These are phyloP conservation scores for Sitodiplosis mosellana DNA, from an alignment of 1,140 invertebrate genomes.

Conservation along the genomic window DNA sequence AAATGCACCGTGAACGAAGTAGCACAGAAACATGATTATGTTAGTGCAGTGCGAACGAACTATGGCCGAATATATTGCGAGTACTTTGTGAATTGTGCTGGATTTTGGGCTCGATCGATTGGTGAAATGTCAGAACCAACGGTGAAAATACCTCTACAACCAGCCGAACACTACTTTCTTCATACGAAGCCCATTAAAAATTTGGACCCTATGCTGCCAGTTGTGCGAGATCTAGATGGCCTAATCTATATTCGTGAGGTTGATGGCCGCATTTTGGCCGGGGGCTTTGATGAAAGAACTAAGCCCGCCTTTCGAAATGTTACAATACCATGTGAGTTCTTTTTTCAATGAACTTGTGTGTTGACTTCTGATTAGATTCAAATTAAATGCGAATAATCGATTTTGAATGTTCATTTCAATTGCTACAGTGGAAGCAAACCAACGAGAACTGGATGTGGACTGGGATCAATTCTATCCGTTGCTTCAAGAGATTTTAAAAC, in stretches of 20 bases:
- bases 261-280: slow-evolving; percentile 57
- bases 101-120: slow-evolving; percentile 35
- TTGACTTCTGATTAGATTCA: slow-evolving; percentile 3
- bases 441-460: slow-evolving; percentile 53
- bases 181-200: slow-evolving; percentile 61
- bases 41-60: slow-evolving; percentile 56
- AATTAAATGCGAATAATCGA: not conserved
- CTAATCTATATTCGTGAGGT: slow-evolving; percentile 71
- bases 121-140: slow-evolving; percentile 63
- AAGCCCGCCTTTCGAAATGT: slow-evolving; percentile 82
- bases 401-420: slow-evolving; percentile 6
- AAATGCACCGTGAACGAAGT: slow-evolving; percentile 57
- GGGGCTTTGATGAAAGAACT: slow-evolving; percentile 70
- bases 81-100: slow-evolving; percentile 75
- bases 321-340: slow-evolving; percentile 33
- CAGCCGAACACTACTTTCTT: slow-evolving; percentile 84
- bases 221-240: slow-evolving; percentile 79
- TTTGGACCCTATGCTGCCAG: slow-evolving; percentile 56
- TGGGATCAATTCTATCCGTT: slow-evolving; percentile 93
- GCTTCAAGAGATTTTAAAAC: slow-evolving; percentile 63
- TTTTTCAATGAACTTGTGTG: slow-evolving; percentile 5
- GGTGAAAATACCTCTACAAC: slow-evolving; percentile 81
- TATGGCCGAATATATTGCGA: slow-evolving; percentile 64
- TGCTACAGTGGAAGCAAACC: slow-evolving; percentile 20
- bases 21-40: slow-evolving; percentile 39